Evolutionary conservation across 1,140 invertebrate genomes (phyloP).

Genomic region (Metopolophium dirhodum): DNA sequence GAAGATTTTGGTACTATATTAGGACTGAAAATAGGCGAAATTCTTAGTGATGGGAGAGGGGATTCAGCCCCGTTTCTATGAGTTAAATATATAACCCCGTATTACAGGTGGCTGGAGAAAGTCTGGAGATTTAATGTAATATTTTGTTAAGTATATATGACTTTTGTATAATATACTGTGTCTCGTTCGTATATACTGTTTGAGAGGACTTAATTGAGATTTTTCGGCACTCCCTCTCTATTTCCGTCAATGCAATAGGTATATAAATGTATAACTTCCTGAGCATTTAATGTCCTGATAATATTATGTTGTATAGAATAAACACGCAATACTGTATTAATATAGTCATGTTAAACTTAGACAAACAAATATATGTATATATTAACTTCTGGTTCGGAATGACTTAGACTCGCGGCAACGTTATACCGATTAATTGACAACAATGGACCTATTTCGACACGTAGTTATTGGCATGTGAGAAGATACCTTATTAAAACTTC

Average conservation of each 20-base stretch:
- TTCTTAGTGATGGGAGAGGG: not conserved
- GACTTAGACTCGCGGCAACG: too few relatives aligned
- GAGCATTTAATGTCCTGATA: not conserved
- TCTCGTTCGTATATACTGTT: not conserved
- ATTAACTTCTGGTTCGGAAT: too few relatives aligned
- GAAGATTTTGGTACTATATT: not conserved
- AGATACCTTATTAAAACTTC: not conserved
- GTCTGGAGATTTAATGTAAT: not conserved
- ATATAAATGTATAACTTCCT: not conserved
- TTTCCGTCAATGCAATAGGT: too few relatives aligned
- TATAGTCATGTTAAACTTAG: too few relatives aligned
- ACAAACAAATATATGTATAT: too few relatives aligned
- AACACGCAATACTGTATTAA: too few relatives aligned
- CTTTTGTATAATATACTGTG: not conserved
- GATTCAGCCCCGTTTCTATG: not conserved
- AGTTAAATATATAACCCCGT: not conserved
- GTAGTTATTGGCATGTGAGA: too few relatives aligned
- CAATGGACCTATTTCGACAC: too few relatives aligned
- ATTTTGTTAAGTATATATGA: too few relatives aligned
- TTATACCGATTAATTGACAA: too few relatives aligned
- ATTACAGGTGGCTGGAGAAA: not conserved
- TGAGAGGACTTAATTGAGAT: not conserved
- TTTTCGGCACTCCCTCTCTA: not conserved
- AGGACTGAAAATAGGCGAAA: not conserved
- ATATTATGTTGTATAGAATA: too few relatives aligned